Evolutionary conservation across 2,888 invertebrate species (phyloP), one percentile per base, ranked within the genome.

Genomic region (Yponomeuta malinellus): DNA sequence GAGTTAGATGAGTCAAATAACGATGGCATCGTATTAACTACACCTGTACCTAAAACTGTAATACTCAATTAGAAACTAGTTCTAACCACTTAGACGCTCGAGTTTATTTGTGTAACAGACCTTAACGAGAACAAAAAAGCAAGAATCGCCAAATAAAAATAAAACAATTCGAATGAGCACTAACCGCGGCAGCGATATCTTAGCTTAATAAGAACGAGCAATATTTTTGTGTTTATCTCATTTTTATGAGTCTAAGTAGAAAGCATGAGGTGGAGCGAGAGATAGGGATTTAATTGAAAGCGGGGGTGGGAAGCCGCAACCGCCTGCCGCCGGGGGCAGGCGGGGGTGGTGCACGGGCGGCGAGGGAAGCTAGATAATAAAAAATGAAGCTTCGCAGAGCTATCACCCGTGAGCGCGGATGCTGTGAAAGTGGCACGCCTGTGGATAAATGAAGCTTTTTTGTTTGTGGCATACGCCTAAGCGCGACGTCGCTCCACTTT

Each of bases 271-370:
- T 86, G 88, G 85, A 79, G 83, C 80, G 83, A 81, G 81, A 88
- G 87, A 91, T 90, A 88, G 89, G 83, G 87, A 87, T 90, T 91
- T 91, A 91, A 91, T 91, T 90, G 91, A 90, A 89, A 85, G 83
- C 79, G 85, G 83, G 77, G 76, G 76, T 78, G 74, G 76, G 80
- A 74, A 79, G 80, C 83, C 83, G 77, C 83, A 82, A 77, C 79
- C 83, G 78, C 80, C 85, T 63, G 80, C 78, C 78, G 79, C 85
- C 68, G 79, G 71, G 79, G 80, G 79, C 77, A 77, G 37, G 37
- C 37, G 6, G 43, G 43, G 43, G 43, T 5, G 43, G 74, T 74
- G 76, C 76, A 75, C 78, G 74, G 23, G 79, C 77, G 76, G 76
- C 78, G 81, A 84, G 83, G 84, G 85, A 81, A 81, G 83, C 80